A percentile compares a stretch with the other conserved stretches of the same genome.
phyloP scores from a whole-genome alignment of 2,113 vertebrate species.

The Mormoops blainvillei region DNA sequence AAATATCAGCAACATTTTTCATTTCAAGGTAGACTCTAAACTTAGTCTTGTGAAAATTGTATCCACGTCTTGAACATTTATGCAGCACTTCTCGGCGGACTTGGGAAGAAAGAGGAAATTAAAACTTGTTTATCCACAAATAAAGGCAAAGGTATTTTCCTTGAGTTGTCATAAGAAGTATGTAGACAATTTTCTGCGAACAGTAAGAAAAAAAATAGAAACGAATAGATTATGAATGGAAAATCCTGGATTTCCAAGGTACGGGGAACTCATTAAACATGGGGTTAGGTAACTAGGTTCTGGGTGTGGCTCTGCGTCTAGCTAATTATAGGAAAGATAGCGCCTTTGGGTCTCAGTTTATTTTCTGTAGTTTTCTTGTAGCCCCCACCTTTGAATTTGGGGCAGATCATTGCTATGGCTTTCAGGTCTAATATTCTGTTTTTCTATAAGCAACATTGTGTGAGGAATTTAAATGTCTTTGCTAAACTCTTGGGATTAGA shows the following conservation, averaged over 20 bases:
- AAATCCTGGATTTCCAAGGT: neutral
- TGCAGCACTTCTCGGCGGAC: constrained; percentile 38
- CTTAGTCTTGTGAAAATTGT: constrained; percentile 67
- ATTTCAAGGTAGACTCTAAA: constrained; percentile 67
- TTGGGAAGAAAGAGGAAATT: constrained; percentile 19
- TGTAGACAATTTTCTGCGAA: neutral
- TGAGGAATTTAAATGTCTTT: neutral
- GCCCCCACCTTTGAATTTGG: neutral
- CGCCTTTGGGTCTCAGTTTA: neutral
- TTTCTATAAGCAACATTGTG: neutral
- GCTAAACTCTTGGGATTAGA: neutral
- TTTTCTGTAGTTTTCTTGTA: neutral
- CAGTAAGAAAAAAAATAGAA: neutral
- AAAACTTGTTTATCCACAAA: neutral
- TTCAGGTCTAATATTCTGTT: neutral
- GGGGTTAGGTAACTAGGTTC: neutral
- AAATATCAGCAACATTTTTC: constrained; percentile 67
- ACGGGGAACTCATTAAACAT: neutral
- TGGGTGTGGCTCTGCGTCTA: neutral
- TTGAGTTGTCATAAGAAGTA: neutral
- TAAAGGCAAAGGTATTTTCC: constrained; percentile 11
- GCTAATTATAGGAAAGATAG: neutral
- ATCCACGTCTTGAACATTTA: constrained; percentile 45
- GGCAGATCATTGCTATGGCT: neutral
- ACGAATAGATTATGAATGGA: neutral